Evolutionary conservation across 2,888 invertebrate species (phyloP), one percentile per base, ranked within the genome.

Genomic region (Andrena bucephala): DNA sequence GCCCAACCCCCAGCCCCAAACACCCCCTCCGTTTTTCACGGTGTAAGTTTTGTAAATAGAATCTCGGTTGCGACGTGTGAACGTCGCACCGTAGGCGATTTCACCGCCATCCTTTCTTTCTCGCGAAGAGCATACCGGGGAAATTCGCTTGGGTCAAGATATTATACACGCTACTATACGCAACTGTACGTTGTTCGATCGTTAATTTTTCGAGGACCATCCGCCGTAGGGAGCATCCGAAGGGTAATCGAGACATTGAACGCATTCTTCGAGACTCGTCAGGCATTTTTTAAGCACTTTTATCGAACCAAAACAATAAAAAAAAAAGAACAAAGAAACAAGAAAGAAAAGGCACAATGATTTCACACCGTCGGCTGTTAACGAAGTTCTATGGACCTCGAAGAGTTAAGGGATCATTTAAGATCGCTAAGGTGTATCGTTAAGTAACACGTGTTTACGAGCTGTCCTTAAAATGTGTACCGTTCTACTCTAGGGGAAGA

Each of bases 1-100:
- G 57, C 71, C 54, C 54, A 57, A 57, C 54, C 27, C 57, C 20
- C 57, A 57, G 10, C 27, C 57, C 57, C 27, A 10, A 24, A 24
- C 13, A 4, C 0, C 42, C 16, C 27, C 50, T 50, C 63, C 54
- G 29, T 52, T 85, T 69, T 57, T 66, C 66, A 78, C 72, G 77
- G 65, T 83, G 78, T 87, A 82, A 75, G 72, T 72, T 81, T 77
- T 85, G 68, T 87, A 85, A 81, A 87, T 85, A 85, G 73, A 66
- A 80, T n/a, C 71, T 66, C 79, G 33, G 68, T 62, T 62, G 65
- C 69, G 79, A 77, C 65, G 20, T 20, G 33, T 42, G n/a, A 62
- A 42, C 27, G 77, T 72, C 72, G 72, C 63, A 27, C 65, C 59
- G 36, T 36, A 31, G 78, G 60, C 79, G 74, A 24, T 7, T 27